phyloP scores from a whole-genome alignment of 2,888 invertebrate species.

The Panorpa germanica region DNA sequence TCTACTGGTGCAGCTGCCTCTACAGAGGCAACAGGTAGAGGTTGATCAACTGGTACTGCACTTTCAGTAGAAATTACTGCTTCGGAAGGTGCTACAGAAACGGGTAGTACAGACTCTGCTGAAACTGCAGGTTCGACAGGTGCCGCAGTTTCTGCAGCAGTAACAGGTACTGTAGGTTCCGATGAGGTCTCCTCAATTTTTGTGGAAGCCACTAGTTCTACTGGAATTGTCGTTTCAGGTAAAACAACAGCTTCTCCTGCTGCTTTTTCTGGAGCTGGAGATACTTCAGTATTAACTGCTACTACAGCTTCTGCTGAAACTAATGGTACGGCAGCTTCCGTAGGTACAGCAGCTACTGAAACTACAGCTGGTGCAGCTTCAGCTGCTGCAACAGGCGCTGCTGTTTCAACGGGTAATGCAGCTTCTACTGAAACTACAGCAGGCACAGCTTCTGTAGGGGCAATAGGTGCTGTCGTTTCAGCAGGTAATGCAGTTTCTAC shows the following conservation, averaged over 20 bases:
- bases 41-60: too few relatives aligned
- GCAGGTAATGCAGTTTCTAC: slow-evolving; percentile 1
- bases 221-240: slow-evolving; percentile 10
- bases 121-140: slow-evolving; percentile 12
- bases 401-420: slow-evolving; percentile 13
- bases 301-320: slow-evolving; percentile 12
- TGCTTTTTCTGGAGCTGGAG: slow-evolving; percentile 7
- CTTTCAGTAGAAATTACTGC: slow-evolving; percentile 2
- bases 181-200: slow-evolving; percentile 10
- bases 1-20: slow-evolving; percentile 14
- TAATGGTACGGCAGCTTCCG: slow-evolving; percentile 6
- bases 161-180: slow-evolving; percentile 9
- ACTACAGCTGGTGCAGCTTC: slow-evolving; percentile 10
- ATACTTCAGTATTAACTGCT: slow-evolving; percentile 4
- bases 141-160: slow-evolving; percentile 11
- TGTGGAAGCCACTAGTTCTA: slow-evolving; percentile 11
- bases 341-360: slow-evolving; percentile 11
- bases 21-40: slow-evolving; percentile 10
- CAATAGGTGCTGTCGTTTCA: slow-evolving; percentile 11
- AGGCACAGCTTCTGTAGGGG: slow-evolving; percentile 12
- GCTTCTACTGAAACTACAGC: slow-evolving; percentile 17
- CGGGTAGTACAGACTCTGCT: slow-evolving; percentile 8
- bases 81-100: slow-evolving; percentile 1
- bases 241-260: slow-evolving; percentile 8
- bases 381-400: slow-evolving; percentile 9